Conservation (phyloP, 2,888 invertebrate genomes). For the Mystacides longicornis region DNA sequence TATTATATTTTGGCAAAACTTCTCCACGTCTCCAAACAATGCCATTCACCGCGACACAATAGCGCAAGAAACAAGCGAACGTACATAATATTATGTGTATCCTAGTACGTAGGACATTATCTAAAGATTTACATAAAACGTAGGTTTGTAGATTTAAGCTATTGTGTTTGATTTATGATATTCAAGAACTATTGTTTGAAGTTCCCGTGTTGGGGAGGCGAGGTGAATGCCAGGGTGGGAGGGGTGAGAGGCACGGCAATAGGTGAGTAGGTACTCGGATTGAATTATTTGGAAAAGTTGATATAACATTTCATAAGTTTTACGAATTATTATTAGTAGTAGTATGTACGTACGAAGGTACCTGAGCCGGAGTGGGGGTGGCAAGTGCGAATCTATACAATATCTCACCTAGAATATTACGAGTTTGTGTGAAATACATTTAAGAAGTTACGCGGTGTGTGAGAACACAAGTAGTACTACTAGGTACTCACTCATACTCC, state of each 20-base stretch:
- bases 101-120: background rate
- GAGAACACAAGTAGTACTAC: too few species aligned
- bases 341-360: conserved; percentile 25
- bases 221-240: background rate
- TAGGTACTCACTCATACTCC: too few species aligned
- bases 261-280: too few species aligned
- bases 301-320: conserved; percentile 24
- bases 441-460: too few species aligned
- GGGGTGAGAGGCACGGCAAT: background rate
- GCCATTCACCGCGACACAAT: too few species aligned
- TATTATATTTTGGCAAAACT: too few species aligned
- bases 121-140: background rate
- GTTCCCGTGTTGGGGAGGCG: background rate
- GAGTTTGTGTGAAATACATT: too few species aligned
- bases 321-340: too few species aligned
- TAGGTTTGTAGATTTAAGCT: background rate
- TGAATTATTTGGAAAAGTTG: conserved; percentile 21
- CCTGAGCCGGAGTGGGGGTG: too few species aligned
- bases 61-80: background rate
- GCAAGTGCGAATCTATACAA: too few species aligned
- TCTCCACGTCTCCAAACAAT: too few species aligned
- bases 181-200: background rate
- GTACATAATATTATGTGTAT: background rate
- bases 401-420: too few species aligned
- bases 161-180: conserved; percentile 4